phyloP scores from a whole-genome alignment of 92 coral and sea anemone species.

The Zoanthus sansibaricus region DNA sequence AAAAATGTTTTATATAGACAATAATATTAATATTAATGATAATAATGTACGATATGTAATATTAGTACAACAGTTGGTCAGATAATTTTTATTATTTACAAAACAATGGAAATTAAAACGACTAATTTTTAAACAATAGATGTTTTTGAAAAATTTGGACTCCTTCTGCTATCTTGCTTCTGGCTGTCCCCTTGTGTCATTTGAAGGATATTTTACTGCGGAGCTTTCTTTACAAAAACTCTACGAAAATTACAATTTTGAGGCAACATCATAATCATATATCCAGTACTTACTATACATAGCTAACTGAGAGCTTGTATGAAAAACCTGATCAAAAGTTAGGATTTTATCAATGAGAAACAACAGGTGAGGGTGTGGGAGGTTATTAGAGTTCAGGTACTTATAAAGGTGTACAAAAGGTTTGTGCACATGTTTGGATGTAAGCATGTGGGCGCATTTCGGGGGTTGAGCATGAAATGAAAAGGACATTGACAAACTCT shows the following conservation, averaged over 20 bases:
- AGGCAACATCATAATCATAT: background rate
- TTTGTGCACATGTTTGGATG: background rate
- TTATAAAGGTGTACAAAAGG: background rate
- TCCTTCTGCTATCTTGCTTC: background rate
- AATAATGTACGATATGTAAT: background rate
- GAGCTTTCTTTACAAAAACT: background rate
- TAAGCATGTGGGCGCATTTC: background rate
- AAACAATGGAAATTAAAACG: background rate
- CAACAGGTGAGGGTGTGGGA: background rate
- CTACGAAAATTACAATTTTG: no score
- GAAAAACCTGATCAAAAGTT: background rate
- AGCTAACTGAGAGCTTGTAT: background rate
- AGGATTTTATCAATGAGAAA: background rate
- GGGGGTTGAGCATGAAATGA: background rate
- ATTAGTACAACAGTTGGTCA: background rate
- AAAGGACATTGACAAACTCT: background rate
- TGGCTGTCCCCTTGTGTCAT: background rate
- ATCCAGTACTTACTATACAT: background rate
- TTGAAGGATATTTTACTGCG: background rate
- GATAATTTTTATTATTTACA: background rate
- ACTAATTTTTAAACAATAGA: background rate
- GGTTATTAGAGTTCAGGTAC: background rate
- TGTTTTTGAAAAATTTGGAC: background rate
- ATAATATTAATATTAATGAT: no score
- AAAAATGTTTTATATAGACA: no score